Conservation (phyloP, 2,113 vertebrate species). For the Hiodon tergisus region DNA sequence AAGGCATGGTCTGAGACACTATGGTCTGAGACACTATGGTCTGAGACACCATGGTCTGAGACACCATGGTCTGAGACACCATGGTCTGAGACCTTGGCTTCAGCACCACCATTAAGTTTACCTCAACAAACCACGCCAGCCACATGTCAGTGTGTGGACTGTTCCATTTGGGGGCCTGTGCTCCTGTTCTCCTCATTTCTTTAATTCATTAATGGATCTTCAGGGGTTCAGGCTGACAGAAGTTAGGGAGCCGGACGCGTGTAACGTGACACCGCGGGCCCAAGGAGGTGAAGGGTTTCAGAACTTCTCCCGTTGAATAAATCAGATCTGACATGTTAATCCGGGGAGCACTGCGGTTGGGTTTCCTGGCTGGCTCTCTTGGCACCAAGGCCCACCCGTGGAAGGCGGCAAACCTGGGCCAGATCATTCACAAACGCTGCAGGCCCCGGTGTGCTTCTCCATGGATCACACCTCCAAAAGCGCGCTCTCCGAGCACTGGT, state of each 20-base stretch:
- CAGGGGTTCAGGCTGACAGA: constrained; percentile 19
- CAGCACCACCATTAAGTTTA: neutral
- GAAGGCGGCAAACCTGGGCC: constrained; percentile 26
- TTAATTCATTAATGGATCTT: constrained; percentile 24
- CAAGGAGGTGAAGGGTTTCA: constrained; percentile 36
- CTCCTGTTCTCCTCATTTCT: neutral
- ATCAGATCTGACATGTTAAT: constrained; percentile 40
- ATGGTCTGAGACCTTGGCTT: neutral
- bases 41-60: neutral
- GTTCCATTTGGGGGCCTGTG: neutral
- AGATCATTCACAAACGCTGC: constrained; percentile 12
- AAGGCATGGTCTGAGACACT: neutral
- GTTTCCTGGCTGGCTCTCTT: constrained; percentile 38
- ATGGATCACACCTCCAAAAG: neutral
- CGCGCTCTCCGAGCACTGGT: neutral
- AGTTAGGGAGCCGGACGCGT: constrained; percentile 11
- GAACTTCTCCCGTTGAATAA: constrained; percentile 31
- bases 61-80: neutral
- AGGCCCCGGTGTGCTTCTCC: constrained; percentile 13
- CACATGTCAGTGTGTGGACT: neutral
- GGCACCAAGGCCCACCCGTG: constrained; percentile 10
- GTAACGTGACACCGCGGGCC: constrained; percentile 37
- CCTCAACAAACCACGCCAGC: neutral
- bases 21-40: neutral
- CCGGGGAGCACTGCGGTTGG: constrained; percentile 28